phyloP scores from a whole-genome alignment of 2,888 invertebrate genomes.

The Seira sanloemensis region DNA sequence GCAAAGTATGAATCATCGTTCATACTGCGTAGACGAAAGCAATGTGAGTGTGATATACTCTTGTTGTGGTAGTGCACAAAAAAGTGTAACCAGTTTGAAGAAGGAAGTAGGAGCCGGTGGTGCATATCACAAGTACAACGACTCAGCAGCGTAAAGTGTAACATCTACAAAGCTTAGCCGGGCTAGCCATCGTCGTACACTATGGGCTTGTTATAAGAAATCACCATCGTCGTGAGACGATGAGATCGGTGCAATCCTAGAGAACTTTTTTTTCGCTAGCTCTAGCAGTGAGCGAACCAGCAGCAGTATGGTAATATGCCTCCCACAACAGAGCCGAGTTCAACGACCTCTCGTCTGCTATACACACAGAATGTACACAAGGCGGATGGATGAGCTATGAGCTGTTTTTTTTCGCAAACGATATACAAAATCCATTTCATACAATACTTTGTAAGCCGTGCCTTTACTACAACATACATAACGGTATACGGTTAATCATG shows the following conservation, averaged over 20 bases:
- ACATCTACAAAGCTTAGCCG: too few relatives aligned
- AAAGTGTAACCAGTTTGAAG: too few relatives aligned
- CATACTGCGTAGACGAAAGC: too few relatives aligned
- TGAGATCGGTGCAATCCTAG: background rate
- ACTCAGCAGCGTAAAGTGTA: too few relatives aligned
- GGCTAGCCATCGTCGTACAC: too few relatives aligned
- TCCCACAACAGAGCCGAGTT: constrained; percentile 48
- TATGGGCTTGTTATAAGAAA: too few relatives aligned
- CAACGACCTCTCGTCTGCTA: constrained; percentile 46
- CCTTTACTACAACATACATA: background rate
- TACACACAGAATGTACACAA: background rate
- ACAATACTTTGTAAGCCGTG: background rate
- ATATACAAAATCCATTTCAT: background rate
- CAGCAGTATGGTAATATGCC: constrained; percentile 28
- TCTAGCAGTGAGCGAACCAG: background rate
- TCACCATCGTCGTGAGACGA: background rate
- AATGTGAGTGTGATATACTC: too few relatives aligned
- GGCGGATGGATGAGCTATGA: background rate
- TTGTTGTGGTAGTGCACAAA: too few relatives aligned
- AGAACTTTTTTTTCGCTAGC: background rate
- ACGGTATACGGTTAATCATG: too few relatives aligned
- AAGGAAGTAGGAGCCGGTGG: too few relatives aligned
- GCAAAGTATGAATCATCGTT: too few relatives aligned
- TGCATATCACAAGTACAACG: too few relatives aligned
- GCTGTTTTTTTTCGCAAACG: background rate